phyloP scores from a whole-genome alignment of 2,888 invertebrate species.

The Pardosa pseudoannulata region DNA sequence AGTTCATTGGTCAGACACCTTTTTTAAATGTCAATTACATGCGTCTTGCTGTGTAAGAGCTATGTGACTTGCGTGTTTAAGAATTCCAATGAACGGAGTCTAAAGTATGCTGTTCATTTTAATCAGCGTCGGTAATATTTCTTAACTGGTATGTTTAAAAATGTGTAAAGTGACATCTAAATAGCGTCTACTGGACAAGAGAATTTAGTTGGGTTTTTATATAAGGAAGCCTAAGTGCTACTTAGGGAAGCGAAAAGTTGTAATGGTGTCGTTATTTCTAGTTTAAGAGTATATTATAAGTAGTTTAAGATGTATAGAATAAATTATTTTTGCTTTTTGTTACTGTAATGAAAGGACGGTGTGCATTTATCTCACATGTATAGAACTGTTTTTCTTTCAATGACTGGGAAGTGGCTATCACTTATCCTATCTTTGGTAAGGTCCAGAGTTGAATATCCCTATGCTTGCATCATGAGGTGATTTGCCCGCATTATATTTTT shows the following conservation, averaged over 20 bases:
- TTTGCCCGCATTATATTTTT: too few species aligned
- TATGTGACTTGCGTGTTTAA: background rate
- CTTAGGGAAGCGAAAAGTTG: background rate
- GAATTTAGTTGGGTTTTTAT: background rate
- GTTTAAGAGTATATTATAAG: too few species aligned
- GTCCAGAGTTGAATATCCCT: too few species aligned
- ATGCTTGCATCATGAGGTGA: too few species aligned
- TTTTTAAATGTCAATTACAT: slow-evolving; percentile 2
- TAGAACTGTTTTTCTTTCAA: too few species aligned
- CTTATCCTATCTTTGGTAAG: too few species aligned
- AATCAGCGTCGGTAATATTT: background rate
- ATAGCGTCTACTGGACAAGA: background rate
- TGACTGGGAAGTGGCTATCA: too few species aligned
- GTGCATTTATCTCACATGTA: too few species aligned
- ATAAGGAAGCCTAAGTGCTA: too few species aligned
- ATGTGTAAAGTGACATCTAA: background rate
- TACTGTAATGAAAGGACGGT: too few species aligned
- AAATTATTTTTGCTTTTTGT: too few species aligned
- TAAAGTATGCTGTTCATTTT: background rate
- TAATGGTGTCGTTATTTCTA: background rate
- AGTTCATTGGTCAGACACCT: background rate
- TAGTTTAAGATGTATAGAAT: too few species aligned
- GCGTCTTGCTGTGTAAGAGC: background rate
- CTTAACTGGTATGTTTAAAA: background rate
- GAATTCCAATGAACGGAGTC: background rate